Conservation (phyloP, 2,113 vertebrate genomes). For the Cygnus atratus region DNA sequence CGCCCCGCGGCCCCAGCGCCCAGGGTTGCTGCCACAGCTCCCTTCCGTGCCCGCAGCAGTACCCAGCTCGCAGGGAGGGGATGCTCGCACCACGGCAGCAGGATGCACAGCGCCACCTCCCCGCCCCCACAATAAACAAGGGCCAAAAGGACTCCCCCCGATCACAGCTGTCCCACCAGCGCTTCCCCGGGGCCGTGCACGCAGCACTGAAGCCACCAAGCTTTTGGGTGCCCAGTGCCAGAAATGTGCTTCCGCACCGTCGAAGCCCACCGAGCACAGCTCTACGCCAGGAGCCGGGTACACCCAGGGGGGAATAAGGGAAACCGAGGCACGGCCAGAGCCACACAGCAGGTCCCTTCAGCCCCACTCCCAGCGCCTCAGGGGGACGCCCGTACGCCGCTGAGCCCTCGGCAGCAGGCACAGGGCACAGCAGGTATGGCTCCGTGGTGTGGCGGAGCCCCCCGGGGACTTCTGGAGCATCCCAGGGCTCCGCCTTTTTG, state of each 20-base stretch:
- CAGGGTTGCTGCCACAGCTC: neutral
- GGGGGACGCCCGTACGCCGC: neutral
- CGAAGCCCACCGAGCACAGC: accelerated
- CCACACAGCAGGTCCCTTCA: neutral
- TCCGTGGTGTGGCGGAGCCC: neutral
- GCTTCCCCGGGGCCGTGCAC: neutral
- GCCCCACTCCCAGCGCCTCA: accelerated
- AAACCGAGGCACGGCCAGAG: neutral
- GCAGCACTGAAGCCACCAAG: neutral
- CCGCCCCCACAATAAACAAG: accelerated
- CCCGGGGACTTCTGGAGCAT: neutral
- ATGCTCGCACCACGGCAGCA: accelerated
- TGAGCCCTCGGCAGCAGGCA: neutral
- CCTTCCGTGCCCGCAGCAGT: neutral
- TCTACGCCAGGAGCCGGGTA: accelerated
- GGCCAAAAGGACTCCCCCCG: neutral
- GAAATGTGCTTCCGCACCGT: no score
- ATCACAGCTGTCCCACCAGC: neutral
- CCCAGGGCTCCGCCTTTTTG: neutral
- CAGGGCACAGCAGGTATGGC: neutral
- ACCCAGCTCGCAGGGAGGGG: accelerated
- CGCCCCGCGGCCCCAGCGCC: accelerated
- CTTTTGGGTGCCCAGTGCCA: neutral
- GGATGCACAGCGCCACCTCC: neutral
- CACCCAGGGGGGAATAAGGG: accelerated